Conservation (phyloP, 2,888 invertebrate species). For the Pristionchus maxplancki region DNA sequence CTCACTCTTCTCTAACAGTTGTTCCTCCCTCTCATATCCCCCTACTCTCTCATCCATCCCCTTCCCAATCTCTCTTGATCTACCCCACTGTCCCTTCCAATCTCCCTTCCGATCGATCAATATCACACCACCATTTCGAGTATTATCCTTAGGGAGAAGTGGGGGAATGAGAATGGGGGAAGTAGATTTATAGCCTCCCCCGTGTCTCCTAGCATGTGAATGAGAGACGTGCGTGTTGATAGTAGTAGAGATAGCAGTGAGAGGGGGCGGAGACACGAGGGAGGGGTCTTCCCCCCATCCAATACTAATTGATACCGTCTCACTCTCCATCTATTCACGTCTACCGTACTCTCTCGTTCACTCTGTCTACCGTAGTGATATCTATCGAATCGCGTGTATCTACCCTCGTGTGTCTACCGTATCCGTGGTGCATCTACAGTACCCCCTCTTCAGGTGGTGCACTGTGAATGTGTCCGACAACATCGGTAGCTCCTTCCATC, state of each 20-base stretch:
- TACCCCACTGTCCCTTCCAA: neutral
- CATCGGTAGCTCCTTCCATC: conserved; percentile 57
- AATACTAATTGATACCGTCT: conserved; percentile 33
- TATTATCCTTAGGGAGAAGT: conserved; percentile 35
- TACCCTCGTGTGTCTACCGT: neutral
- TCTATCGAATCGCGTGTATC: neutral
- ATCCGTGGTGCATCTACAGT: neutral
- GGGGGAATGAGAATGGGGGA: conserved; percentile 23
- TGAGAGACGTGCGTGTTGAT: conserved; percentile 32
- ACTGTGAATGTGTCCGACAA: conserved; percentile 53
- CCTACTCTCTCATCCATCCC: neutral
- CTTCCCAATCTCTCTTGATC: conserved; percentile 2
- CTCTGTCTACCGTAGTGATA: neutral
- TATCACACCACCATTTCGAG: conserved; percentile 34
- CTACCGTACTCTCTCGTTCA: neutral
- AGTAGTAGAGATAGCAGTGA: conserved; percentile 27
- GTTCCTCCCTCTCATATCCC: neutral
- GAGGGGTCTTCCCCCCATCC: neutral
- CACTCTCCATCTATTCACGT: neutral
- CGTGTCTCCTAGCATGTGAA: neutral
- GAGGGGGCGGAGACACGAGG: conserved; percentile 24
- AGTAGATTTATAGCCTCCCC: conserved; percentile 32
- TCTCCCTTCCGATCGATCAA: neutral
- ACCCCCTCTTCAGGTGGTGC: neutral
- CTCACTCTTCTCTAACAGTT: neutral